Base-by-base conservation (phyloP, 23 tunicate species). In the Oikopleura dioica region DNA sequence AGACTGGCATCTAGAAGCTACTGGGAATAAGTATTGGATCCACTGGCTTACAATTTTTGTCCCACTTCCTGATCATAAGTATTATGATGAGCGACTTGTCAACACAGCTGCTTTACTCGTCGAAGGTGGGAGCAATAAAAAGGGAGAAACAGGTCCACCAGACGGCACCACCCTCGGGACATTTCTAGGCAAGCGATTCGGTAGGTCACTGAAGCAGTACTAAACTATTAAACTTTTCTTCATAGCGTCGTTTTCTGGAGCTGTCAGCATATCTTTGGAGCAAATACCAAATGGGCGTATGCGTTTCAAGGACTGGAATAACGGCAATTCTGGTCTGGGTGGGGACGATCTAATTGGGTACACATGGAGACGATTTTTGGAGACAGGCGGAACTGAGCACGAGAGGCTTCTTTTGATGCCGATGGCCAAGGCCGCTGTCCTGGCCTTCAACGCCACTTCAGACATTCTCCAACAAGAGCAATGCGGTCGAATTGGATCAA, bases 401-500 rank as follows among this genome's bases (percentile, higher is more conserved):
- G 96, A 89, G 63, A 81, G 86, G 89, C 76, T 89, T 0, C 78
- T 89, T 26, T 36, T 88, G n/a, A 28, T 89, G 89, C 96, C 96
- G 0, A 89, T 89, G 96, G 85, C 87, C 75, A 89, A 89, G 75
- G 96, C 96, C 1, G 78, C 86, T 21, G 96, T 89, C 32, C 79
- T 79, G 37, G 86, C 96, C 31, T 84, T 89, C 85, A 88, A 89
- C 77, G 78, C 88, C 38, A 51, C 85, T 1, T 84, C 84, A 32
- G 86, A 89, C 76, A 84, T 89, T 38, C 89, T 89, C 35, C 84
- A 82, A 50, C 84, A 79, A 75, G 72, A 63, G 26, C 30, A 23
- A 63, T 63, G 72, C n/a, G 72, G 72, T 2, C 26, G 31, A 2
- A 28, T 2, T 21, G 16, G 16, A 4, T 12, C 16, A 12, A 24